Evolutionary conservation across 2,888 invertebrate species (phyloP).

Genomic region (Zaprionus bogoriensis): DNA sequence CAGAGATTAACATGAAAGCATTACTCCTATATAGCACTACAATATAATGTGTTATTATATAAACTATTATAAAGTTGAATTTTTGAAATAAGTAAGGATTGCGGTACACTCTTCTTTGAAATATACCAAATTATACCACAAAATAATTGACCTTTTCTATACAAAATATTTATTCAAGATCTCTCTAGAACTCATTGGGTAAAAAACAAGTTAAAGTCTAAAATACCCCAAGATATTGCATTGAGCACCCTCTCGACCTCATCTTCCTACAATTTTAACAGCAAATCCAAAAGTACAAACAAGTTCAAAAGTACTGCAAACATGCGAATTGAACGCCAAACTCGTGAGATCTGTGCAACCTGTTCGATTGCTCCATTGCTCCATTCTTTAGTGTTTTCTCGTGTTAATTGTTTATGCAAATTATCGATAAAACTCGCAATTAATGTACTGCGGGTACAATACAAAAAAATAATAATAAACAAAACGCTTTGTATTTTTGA

Average conservation of each 20-base stretch:
- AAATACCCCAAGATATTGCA: neutral
- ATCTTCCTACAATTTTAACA: neutral
- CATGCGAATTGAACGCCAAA: neutral
- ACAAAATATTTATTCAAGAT: too few relatives aligned
- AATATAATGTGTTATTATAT: too few relatives aligned
- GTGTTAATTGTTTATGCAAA: conserved; percentile 37
- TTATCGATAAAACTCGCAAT: conserved; percentile 1
- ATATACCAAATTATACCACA: too few relatives aligned
- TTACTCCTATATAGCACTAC: too few relatives aligned
- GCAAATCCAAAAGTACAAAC: too few relatives aligned
- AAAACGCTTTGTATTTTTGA: too few relatives aligned
- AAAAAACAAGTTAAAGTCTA: neutral
- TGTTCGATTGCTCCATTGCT: conserved; percentile 1
- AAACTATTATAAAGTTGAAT: too few relatives aligned
- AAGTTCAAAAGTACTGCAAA: conserved; percentile 9
- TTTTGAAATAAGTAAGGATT: too few relatives aligned
- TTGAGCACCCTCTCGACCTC: neutral
- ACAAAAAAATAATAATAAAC: neutral
- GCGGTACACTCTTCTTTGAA: too few relatives aligned
- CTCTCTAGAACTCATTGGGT: too few relatives aligned
- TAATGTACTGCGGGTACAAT: neutral
- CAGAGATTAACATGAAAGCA: neutral
- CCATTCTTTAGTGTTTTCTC: conserved; percentile 4
- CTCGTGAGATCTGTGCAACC: conserved; percentile 6
- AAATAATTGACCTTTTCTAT: too few relatives aligned